Percentiles rank a stretch among this genome's conserved stretches.
Conservation (phyloP, 2,113 vertebrate genomes). For the Pygathrix nemaeus region DNA sequence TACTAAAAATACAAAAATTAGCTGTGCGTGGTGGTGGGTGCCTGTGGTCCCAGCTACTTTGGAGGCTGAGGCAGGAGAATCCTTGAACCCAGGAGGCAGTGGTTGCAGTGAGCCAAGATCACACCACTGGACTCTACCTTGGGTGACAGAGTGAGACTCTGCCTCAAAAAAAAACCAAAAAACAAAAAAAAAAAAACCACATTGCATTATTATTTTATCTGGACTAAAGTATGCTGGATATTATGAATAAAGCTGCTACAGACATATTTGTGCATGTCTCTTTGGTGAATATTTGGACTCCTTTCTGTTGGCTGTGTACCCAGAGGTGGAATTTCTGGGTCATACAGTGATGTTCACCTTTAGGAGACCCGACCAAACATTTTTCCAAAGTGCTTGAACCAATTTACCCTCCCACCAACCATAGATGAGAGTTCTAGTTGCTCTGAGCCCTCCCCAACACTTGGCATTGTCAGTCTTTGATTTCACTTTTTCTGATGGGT, state of each 20-base stretch:
- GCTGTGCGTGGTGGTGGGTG: too few relatives aligned
- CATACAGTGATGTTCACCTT: background rate
- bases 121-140: too few relatives aligned
- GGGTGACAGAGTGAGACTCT: too few relatives aligned
- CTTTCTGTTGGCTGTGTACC: background rate
- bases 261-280: background rate
- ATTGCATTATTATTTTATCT: background rate
- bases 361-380: background rate
- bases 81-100: too few relatives aligned
- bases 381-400: background rate
- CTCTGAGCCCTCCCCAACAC: background rate
- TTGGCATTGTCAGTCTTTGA: background rate
- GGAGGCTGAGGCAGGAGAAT: too few relatives aligned
- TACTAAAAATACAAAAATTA: too few relatives aligned
- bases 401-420: background rate
- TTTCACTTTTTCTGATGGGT: background rate
- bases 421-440: background rate
- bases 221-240: background rate
- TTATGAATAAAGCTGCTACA: background rate
- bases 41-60: too few relatives aligned
- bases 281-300: background rate
- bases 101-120: too few relatives aligned
- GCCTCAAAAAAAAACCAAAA: too few relatives aligned
- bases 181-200: too few relatives aligned
- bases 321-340: background rate